Evolutionary conservation across 2,113 vertebrate genomes (phyloP).

Genomic region (Paradisaea rubra): DNA sequence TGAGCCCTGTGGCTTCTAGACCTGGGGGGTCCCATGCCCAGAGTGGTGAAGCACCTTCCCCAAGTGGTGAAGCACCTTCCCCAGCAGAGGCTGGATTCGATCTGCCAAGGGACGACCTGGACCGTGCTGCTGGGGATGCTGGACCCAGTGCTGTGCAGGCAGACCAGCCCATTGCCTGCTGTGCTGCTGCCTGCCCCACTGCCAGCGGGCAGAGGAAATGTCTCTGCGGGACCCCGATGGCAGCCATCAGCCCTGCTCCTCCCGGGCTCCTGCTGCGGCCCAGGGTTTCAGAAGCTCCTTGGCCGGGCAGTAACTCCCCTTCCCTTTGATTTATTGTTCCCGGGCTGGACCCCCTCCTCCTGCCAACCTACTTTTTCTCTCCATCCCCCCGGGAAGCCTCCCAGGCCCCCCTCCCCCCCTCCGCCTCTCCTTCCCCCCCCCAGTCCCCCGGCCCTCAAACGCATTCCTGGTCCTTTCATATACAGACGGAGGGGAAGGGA

Average conservation of each 20-base stretch:
- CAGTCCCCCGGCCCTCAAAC: background rate
- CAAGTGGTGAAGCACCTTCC: background rate
- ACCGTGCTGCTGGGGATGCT: background rate
- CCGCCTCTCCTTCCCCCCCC: background rate
- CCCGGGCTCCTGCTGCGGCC: background rate
- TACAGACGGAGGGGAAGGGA: slow-evolving; percentile 38
- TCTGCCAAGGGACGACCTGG: background rate
- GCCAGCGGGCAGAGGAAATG: slow-evolving; percentile 29
- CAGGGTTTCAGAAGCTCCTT: background rate
- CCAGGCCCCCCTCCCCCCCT: background rate
- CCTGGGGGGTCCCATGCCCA: too few relatives aligned
- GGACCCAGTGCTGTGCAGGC: background rate
- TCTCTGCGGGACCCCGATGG: slow-evolving; percentile 20
- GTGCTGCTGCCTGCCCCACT: background rate
- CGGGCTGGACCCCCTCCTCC: background rate
- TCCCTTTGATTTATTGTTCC: slow-evolving; percentile 35
- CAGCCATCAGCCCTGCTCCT: slow-evolving; percentile 30
- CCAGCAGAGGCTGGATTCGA: fast-evolving
- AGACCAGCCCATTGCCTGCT: background rate
- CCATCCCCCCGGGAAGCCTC: slow-evolving; percentile 40
- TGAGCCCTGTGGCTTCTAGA: background rate
- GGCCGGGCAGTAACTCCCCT: background rate
- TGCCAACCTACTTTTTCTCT: background rate
- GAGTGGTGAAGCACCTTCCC: too few relatives aligned
- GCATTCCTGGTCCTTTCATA: slow-evolving; percentile 56